Conservation (phyloP, 2,113 vertebrate genomes). For the Callionymus lyra region DNA sequence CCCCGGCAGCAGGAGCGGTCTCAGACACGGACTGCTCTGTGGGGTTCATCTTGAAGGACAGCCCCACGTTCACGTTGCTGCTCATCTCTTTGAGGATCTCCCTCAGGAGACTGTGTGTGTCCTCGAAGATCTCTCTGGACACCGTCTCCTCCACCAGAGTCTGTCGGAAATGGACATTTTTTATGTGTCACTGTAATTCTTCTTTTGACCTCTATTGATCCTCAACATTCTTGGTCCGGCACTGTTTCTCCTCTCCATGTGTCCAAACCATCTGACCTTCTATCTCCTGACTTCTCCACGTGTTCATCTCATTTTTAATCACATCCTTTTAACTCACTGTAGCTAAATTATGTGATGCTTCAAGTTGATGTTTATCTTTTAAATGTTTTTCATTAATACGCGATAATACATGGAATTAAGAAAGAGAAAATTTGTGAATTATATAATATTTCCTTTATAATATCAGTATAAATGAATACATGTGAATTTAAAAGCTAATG, state of each 20-base stretch:
- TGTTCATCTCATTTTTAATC: too few relatives aligned
- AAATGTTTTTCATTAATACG: too few relatives aligned
- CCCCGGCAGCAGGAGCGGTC: rapidly evolving
- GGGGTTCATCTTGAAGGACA: conserved; percentile 66
- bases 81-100: conserved; percentile 49
- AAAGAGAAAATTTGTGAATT: too few relatives aligned
- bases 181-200: not conserved
- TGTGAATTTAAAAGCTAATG: too few relatives aligned
- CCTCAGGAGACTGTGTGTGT: conserved; percentile 52
- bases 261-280: too few relatives aligned
- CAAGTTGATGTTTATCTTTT: too few relatives aligned
- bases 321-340: too few relatives aligned
- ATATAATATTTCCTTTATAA: too few relatives aligned
- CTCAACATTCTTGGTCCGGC: not conserved
- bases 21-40: conserved; percentile 25
- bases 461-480: too few relatives aligned
- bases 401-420: too few relatives aligned
- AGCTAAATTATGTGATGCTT: too few relatives aligned
- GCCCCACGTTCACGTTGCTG: not conserved
- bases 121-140: conserved; percentile 66
- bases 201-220: not conserved
- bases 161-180: conserved; percentile 52
- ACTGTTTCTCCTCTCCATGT: not conserved
- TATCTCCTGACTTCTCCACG: too few relatives aligned
- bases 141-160: conserved; percentile 70